Evolutionary conservation across 2,888 invertebrate genomes (phyloP), one percentile per base, ranked within the genome.

Genomic region (Sminthurinus aureus): DNA sequence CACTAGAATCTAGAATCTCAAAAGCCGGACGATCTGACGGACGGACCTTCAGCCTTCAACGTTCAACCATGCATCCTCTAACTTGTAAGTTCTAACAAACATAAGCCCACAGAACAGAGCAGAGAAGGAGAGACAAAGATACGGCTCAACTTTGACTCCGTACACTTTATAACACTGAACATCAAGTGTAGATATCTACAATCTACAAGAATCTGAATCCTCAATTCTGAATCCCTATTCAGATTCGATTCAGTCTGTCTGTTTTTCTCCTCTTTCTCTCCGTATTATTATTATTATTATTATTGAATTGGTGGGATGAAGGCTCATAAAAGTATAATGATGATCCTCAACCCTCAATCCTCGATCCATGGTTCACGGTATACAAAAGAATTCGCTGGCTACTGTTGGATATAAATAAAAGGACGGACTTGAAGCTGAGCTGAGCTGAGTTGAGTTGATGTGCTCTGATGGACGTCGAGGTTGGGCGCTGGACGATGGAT

Each of bases 121-220:
- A n/a, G n/a, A n/a, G n/a, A n/a, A n/a, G n/a, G n/a, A n/a, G n/a
- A 38, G 6, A 38, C 38, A 38, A 38, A 38, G 38, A 38, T 38
- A 38, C 38, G 24, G 24, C 38, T 73, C 73, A 24, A 73, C 15
- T 73, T 73, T 24, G 73, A 73, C 26, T 69, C 73, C 26, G 73
- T 12, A 66, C 69, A 2, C n/a, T 69, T 24, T 24, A 18, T 69
- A 20, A 12, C 13, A 58, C 15, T 15, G 58, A 6, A 58, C 58
- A 58, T 0, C 4, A 15, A 9, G 15, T 6, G 38, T 38, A 58
- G 58, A 18, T 6, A n/a, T n/a, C n/a, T n/a, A n/a, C n/a, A n/a
- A n/a, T n/a, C n/a, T n/a, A n/a, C n/a, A n/a, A n/a, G n/a, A n/a
- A n/a, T n/a, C n/a, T n/a, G n/a, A n/a, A n/a, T n/a, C n/a, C n/a